Conservation (phyloP, 1,140 invertebrate genomes). For the Hypsibius dujardini region DNA sequence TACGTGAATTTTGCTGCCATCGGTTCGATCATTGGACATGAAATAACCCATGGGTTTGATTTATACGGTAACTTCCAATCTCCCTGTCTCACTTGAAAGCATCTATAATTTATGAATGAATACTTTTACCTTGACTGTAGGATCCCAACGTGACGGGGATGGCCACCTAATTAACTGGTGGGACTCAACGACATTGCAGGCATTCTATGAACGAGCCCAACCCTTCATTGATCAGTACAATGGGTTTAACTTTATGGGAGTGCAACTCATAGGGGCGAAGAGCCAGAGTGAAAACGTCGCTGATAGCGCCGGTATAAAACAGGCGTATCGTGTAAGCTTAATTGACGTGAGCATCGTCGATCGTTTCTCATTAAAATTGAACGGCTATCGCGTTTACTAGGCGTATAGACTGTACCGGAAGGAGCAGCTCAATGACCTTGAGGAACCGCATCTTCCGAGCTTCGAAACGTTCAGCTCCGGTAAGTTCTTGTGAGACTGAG, state of each 20-base stretch:
- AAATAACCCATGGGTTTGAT: constrained; percentile 68
- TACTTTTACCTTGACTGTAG: too few relatives aligned
- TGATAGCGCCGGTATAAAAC: constrained; percentile 72
- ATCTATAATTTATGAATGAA: too few relatives aligned
- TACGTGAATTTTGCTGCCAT: constrained; percentile 59
- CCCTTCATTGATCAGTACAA: constrained; percentile 79
- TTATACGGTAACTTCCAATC: too few relatives aligned
- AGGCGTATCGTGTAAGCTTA: constrained; percentile 60
- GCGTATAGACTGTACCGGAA: background rate
- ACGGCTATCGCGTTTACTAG: too few relatives aligned
- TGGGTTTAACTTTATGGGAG: constrained; percentile 40
- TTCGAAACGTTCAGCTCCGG: background rate
- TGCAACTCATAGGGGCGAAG: constrained; percentile 45
- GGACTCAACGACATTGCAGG: constrained; percentile 50
- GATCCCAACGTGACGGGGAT: constrained; percentile 66
- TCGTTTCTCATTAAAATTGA: too few relatives aligned
- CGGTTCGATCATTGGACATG: constrained; percentile 60
- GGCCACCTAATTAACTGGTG: constrained; percentile 76
- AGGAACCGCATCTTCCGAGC: background rate
- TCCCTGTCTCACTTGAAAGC: too few relatives aligned
- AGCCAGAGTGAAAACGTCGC: constrained; percentile 80
- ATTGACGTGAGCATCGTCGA: too few relatives aligned
- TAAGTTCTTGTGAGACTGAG: too few relatives aligned
- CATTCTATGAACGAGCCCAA: constrained; percentile 53
- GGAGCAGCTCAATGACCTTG: background rate